Conservation (phyloP, 1,140 invertebrate genomes). For the Danaus plexippus region DNA sequence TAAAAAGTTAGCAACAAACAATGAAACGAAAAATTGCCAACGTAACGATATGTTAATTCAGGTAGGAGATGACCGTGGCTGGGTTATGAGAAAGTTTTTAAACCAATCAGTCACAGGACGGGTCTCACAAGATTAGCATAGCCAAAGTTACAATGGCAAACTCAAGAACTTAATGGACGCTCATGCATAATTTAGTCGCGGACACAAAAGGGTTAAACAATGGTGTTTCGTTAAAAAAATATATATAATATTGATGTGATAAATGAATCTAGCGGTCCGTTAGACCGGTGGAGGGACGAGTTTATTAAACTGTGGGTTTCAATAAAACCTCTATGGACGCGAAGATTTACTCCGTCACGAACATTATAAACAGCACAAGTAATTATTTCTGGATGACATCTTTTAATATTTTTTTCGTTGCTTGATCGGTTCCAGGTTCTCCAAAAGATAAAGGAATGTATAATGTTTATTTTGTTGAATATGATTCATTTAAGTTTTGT, state of each 20-base stretch:
- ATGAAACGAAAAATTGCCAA: conserved; percentile 29
- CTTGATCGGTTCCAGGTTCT: background rate
- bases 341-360: conserved; percentile 47
- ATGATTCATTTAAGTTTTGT: too few species aligned
- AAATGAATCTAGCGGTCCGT: conserved; percentile 52
- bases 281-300: conserved; percentile 44
- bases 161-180: conserved; percentile 57
- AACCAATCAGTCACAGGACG: conserved; percentile 58
- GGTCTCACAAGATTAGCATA: conserved; percentile 50
- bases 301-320: conserved; percentile 40
- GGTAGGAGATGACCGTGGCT: conserved; percentile 39
- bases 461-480: too few species aligned
- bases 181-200: conserved; percentile 45
- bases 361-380: conserved; percentile 18
- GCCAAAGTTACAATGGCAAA: conserved; percentile 53
- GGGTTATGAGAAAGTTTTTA: conserved; percentile 40
- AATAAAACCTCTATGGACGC: conserved; percentile 11
- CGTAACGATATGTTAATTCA: conserved; percentile 35
- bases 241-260: conserved; percentile 49
- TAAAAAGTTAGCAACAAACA: background rate
- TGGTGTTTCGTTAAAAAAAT: conserved; percentile 43
- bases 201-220: conserved; percentile 63
- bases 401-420: background rate
- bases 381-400: too few species aligned
- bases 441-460: too few species aligned